Base-by-base conservation (phyloP, 2,113 vertebrate species). In the Heliornis fulica region DNA sequence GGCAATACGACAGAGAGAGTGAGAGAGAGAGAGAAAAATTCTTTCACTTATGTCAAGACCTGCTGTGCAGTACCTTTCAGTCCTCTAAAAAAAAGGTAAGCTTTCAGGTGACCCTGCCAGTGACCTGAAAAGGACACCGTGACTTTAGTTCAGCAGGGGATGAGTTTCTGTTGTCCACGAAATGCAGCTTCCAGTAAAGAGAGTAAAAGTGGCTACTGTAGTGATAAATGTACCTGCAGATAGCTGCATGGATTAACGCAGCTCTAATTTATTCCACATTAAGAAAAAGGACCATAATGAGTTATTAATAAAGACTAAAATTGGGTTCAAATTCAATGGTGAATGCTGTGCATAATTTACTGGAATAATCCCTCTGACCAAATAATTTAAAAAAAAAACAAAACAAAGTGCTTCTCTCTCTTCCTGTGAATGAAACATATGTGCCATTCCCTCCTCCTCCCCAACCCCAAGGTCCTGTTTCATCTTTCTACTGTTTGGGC, bases 181-280 rank as follows among this genome's bases (percentile, higher is more conserved):
- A 81, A 88, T 45, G 54, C 60, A 57, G 51, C 43, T 87, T 87
- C 76, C 79, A 89, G 48, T 74, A 70, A 92, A 60, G 29, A 95
- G 32, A 70, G 51, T 50, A 59, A 11, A 86, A 90, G 54, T 31
- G 21, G 79, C 87, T 83, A 28, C 75, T 1, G 1, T 59, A 66
- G 64, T 96, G 94, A 97, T 95, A 88, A 90, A 94, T 96, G 86
- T 92, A 95, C 88, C 92, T 96, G 93, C 69, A 93, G 93, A 93
- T 83, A 88, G 86, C 87, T 70, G 56, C 93, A 53, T 75, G 88
- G 92, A 94, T 94, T 96, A 94, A 83, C 92, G 78, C 14, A n/a
- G 72, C 71, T 92, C 56, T 95, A 93, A 96, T 93, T 94, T 94
- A 94, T 90, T 94, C 88, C 56, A 66, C 83, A 86, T 90, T 96